A percentile compares a stretch with the other conserved stretches of the same genome.
These are phyloP conservation scores for Xestoiulus laeticollis DNA, from an alignment of 2,888 invertebrate genomes.

Conservation along the genomic window DNA sequence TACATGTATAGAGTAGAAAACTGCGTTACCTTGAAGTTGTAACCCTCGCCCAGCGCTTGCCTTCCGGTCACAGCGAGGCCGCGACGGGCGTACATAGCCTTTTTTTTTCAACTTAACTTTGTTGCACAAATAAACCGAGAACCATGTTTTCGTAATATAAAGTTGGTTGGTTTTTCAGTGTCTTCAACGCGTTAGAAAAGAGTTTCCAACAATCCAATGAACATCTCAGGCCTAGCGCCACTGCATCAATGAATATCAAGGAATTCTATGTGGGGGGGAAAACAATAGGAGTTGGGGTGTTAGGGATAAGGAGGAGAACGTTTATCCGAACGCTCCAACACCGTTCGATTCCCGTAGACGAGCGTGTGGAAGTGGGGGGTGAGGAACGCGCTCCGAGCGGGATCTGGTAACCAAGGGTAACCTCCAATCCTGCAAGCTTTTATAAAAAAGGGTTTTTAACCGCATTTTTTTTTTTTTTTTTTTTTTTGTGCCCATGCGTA, in stretches of 20 bases:
- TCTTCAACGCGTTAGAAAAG: not conserved
- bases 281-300: not conserved
- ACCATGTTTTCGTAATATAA: not conserved
- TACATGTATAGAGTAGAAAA: too few species aligned
- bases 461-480: not conserved
- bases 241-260: constrained; percentile 22
- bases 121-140: not conserved
- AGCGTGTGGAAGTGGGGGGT: not conserved
- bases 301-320: not conserved
- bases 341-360: not conserved
- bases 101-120: not conserved
- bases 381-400: not conserved
- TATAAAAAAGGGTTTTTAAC: constrained; percentile 4
- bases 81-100: not conserved
- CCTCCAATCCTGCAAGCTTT: constrained; percentile 27
- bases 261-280: constrained; percentile 6
- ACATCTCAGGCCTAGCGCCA: not conserved
- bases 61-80: constrained; percentile 24
- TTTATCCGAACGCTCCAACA: not conserved
- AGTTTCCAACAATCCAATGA: constrained; percentile 12
- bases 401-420: constrained; percentile 4
- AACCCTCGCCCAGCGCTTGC: not conserved
- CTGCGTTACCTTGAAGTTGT: constrained; percentile 15
- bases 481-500: not conserved
- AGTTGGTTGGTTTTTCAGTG: not conserved